Percentiles rank a stretch among this genome's conserved stretches.
Conservation (phyloP, 2,888 invertebrate species). For the Schizaphis graminum region DNA sequence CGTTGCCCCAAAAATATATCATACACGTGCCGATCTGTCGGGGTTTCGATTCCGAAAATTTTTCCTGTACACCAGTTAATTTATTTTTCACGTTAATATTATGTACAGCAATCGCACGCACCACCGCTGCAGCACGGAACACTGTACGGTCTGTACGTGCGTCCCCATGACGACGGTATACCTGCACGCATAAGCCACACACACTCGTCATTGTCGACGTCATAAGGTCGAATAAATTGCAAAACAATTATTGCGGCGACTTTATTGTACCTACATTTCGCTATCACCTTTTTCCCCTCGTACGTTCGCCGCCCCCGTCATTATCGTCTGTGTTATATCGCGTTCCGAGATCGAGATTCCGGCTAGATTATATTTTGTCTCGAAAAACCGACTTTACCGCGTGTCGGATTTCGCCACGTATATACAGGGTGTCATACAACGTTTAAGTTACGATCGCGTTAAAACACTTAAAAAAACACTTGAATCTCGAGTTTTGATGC, state of each 20-base stretch:
- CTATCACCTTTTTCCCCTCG: background rate
- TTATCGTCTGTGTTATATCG: background rate
- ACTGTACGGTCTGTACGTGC: background rate
- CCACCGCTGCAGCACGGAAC: background rate
- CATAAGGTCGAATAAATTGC: background rate
- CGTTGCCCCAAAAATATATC: background rate
- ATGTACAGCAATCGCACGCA: background rate
- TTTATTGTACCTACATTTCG: background rate
- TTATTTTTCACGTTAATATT: background rate
- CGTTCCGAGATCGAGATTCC: background rate
- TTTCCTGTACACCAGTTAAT: background rate
- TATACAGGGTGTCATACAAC: background rate
- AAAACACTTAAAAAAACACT: background rate
- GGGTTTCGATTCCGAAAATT: background rate
- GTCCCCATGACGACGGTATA: slow-evolving; percentile 4
- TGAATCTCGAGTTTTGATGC: background rate
- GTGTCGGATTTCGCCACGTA: background rate
- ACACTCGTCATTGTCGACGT: background rate
- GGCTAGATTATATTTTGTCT: background rate
- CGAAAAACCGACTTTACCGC: background rate
- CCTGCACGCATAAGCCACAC: background rate
- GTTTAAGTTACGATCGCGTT: background rate
- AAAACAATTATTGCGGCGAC: background rate
- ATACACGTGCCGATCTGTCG: background rate
- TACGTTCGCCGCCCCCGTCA: background rate